Percentiles rank a stretch among this genome's conserved stretches.
These are phyloP conservation scores for Stenopsyche tienmushanensis DNA, from an alignment of 1,140 invertebrate genomes.

Conservation along the genomic window DNA sequence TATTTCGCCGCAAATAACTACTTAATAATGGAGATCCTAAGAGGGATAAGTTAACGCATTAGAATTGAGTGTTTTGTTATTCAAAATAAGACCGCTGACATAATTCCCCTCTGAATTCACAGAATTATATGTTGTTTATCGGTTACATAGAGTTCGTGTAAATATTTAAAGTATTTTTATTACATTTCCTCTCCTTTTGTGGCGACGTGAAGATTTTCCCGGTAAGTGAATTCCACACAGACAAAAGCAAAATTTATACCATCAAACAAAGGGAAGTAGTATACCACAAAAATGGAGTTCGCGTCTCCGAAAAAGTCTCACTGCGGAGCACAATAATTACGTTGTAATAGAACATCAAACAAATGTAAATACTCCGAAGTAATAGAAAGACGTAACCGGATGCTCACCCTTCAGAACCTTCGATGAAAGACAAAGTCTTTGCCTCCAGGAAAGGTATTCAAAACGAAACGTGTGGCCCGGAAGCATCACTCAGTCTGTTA, in stretches of 20 bases:
- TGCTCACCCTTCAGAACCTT: background rate
- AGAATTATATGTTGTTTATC: background rate
- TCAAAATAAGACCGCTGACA: too few relatives aligned
- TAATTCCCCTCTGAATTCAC: too few relatives aligned
- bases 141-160: background rate
- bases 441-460: too few relatives aligned
- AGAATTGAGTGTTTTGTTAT: too few relatives aligned
- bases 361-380: slow-evolving; percentile 5
- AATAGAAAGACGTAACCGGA: slow-evolving; percentile 14
- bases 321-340: background rate
- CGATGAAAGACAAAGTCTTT: background rate
- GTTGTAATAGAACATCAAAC: slow-evolving; percentile 17
- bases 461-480: too few relatives aligned
- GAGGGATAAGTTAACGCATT: too few relatives aligned
- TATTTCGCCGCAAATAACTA: too few relatives aligned
- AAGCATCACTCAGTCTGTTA: too few relatives aligned
- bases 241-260: background rate
- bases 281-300: background rate
- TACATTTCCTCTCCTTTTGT: background rate
- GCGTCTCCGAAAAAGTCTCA: background rate
- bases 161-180: background rate
- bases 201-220: background rate
- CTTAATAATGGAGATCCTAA: too few relatives aligned
- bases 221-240: background rate
- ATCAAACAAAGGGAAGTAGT: background rate